These are phyloP conservation scores for Melinopterus prodromus DNA, from an alignment of 2,888 invertebrate genomes.

Conservation along the genomic window DNA sequence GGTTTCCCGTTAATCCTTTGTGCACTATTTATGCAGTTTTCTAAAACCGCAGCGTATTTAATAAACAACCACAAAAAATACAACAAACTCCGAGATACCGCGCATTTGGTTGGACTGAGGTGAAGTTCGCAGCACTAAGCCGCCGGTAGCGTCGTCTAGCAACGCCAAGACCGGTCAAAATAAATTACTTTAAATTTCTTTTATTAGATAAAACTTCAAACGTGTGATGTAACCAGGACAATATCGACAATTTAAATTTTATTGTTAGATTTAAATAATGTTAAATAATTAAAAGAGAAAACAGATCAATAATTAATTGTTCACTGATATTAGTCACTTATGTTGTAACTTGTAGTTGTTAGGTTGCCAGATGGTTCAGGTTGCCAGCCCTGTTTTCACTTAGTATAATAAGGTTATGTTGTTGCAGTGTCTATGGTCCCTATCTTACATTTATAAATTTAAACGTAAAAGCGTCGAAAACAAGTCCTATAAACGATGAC, in stretches of 20 bases:
- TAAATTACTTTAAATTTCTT: not conserved
- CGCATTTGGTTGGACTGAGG: not conserved
- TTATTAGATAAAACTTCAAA: not conserved
- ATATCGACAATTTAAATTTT: no score
- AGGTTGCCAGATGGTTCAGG: not conserved
- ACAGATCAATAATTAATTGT: no score
- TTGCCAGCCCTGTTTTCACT: not conserved
- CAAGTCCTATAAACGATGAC: constrained; percentile 67
- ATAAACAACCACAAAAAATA: not conserved
- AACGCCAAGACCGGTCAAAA: no score
- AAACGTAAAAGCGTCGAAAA: constrained; percentile 5
- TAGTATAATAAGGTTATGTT: not conserved
- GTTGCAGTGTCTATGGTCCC: not conserved
- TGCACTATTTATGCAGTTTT: not conserved
- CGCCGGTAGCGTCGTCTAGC: no score
- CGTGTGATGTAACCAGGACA: no score
- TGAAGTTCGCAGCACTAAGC: no score
- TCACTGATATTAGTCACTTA: no score
- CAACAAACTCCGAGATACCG: not conserved
- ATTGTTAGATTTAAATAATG: no score
- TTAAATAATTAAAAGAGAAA: no score
- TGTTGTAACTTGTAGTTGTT: not conserved
- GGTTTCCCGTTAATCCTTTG: no score
- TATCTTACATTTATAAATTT: constrained; percentile 5
- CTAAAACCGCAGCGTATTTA: not conserved